A percentile compares a stretch with the other conserved stretches of the same genome.
These are phyloP conservation scores for Zygothrica quintamaculata DNA, from an alignment of 2,888 invertebrate species.

Conservation along the genomic window DNA sequence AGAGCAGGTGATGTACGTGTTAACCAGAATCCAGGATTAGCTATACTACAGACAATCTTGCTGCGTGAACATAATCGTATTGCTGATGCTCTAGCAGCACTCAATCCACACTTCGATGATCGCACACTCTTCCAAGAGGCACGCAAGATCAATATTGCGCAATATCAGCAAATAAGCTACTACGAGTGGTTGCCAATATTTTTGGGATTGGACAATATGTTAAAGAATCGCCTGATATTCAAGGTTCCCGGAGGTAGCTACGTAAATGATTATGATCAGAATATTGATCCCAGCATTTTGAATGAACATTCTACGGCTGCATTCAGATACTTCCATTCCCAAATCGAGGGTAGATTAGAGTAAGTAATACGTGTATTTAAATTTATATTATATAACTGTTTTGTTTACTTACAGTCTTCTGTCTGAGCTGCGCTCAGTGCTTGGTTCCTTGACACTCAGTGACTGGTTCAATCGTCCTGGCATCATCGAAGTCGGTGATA, in stretches of 20 bases:
- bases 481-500: slow-evolving; percentile 85
- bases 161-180: slow-evolving; percentile 86
- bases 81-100: slow-evolving; percentile 82
- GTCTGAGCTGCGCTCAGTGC: slow-evolving; percentile 84
- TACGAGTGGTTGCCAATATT: slow-evolving; percentile 86
- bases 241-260: slow-evolving; percentile 80
- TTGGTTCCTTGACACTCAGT: slow-evolving; percentile 85
- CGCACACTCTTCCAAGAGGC: slow-evolving; percentile 85
- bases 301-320: slow-evolving; percentile 88
- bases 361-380: slow-evolving; percentile 72
- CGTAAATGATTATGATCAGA: slow-evolving; percentile 85
- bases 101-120: slow-evolving; percentile 86
- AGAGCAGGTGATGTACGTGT: slow-evolving; percentile 87
- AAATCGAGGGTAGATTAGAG: slow-evolving; percentile 86
- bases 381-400: neutral
- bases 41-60: slow-evolving; percentile 85
- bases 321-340: slow-evolving; percentile 88
- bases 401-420: slow-evolving; percentile 82
- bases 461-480: slow-evolving; percentile 86
- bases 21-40: slow-evolving; percentile 85
- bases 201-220: slow-evolving; percentile 84
- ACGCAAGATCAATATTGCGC: slow-evolving; percentile 85
- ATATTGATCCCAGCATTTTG: slow-evolving; percentile 86
- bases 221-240: slow-evolving; percentile 83
- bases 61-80: slow-evolving; percentile 86